Percentiles rank a stretch among this genome's conserved stretches.
Conservation (phyloP, 2,888 invertebrate genomes). For the Andrena flavipes region DNA sequence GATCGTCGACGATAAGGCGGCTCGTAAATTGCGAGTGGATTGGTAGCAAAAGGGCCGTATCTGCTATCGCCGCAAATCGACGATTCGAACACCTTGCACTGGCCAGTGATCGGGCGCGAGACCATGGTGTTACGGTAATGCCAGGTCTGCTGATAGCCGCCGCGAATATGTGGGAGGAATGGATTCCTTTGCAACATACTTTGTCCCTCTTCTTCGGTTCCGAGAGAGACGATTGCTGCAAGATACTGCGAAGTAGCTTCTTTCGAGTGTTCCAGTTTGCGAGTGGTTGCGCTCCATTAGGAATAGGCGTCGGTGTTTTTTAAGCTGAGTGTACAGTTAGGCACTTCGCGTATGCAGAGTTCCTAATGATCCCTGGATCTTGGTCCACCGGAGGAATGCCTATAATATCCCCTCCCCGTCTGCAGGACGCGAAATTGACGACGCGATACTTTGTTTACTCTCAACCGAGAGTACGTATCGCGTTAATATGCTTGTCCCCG, state of each 20-base stretch:
- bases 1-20: slow-evolving; percentile 46
- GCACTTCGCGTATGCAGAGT: neutral
- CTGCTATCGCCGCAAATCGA: slow-evolving; percentile 46
- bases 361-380: neutral
- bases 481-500: slow-evolving; percentile 31
- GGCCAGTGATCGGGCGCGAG: slow-evolving; percentile 20
- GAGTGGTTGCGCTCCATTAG: neutral
- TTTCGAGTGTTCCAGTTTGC: too few relatives aligned
- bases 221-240: neutral
- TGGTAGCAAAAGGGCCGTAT: slow-evolving; percentile 42
- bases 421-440: neutral
- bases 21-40: slow-evolving; percentile 60
- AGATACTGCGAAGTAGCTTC: too few relatives aligned
- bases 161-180: neutral
- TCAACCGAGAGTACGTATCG: neutral
- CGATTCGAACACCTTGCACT: slow-evolving; percentile 13
- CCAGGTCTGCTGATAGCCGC: neutral
- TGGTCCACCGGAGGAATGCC: slow-evolving; percentile 2
- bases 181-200: neutral
- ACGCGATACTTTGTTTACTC: neutral
- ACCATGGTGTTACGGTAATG: slow-evolving; percentile 40
- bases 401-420: neutral
- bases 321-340: neutral
- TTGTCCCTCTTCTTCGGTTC: neutral
- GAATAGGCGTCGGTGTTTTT: neutral